Conservation (phyloP, 37 sponge, comb jelly and placozoan species). For the Ianthella basta region DNA sequence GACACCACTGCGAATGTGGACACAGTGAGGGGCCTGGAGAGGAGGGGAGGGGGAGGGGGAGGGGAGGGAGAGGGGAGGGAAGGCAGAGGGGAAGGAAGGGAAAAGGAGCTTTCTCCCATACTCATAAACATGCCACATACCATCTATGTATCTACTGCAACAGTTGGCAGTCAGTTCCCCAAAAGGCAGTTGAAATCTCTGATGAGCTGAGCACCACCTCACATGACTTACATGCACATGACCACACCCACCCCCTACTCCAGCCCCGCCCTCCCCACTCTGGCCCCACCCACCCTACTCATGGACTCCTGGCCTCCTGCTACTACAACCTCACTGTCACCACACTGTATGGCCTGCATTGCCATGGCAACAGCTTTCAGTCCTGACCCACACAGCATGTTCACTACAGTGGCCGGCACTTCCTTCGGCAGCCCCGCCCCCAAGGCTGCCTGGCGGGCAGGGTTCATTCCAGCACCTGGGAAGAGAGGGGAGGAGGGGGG, state of each 20-base stretch:
- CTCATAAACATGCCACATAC: too few species aligned
- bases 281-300: conserved; percentile 81
- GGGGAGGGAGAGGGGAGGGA: background rate
- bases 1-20: conserved; percentile 69
- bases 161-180: too few species aligned
- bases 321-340: conserved; percentile 74
- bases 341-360: conserved; percentile 73
- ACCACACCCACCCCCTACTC: too few species aligned
- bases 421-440: conserved; percentile 80
- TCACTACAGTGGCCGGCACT: conserved; percentile 81
- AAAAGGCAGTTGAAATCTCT: too few species aligned
- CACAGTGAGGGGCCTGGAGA: conserved; percentile 78
- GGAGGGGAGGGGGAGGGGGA: background rate
- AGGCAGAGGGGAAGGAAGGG: too few species aligned
- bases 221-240: too few species aligned
- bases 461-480: conserved; percentile 81
- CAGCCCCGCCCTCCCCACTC: too few species aligned
- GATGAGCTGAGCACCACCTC: too few species aligned
- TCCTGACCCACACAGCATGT: conserved; percentile 98
- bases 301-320: conserved; percentile 98
- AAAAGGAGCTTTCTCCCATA: too few species aligned
- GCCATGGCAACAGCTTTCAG: conserved; percentile 81
- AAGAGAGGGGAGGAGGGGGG: too few species aligned
- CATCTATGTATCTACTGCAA: too few species aligned
- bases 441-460: conserved; percentile 91